Base-by-base conservation (phyloP, 2,113 vertebrate genomes). In the Candoia aspera region DNA sequence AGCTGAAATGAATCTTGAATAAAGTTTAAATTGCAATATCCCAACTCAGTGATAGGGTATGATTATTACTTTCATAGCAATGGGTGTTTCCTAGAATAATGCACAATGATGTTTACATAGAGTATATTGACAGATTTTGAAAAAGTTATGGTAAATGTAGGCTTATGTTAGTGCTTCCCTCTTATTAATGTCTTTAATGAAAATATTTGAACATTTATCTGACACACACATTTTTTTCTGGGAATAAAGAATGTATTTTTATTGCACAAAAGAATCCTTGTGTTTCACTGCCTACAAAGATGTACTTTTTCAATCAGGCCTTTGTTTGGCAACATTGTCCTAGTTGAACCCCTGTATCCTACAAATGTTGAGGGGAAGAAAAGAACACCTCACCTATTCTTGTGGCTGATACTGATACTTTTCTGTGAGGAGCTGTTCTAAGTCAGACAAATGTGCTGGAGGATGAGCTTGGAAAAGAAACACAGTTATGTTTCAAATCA, bases 201-300 rank as follows among this genome's bases (percentile, higher is more conserved):
- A 89, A 57, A 55, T 55, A 21, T 90, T 57, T 79, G 49, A 12
- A 79, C 3, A 37, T 21, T 33, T 83, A 57, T 83, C n/a, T 90
- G 49, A 33, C 29, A 55, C 21, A 13, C 24, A 19, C 64, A 79
- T 24, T 73, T 55, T 64, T 29, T 64, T 29, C 46, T 73, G 19
- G 21, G 11, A 90, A 90, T 90, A 90, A 90, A 90, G 10, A 53
- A 37, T 79, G 17, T 90, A 24, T 55, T 57, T 90, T 57, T 90
- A 83, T 26, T 90, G 53, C 68, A 83, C 10, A 12, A 57, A 83
- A 15, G 29, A 90, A 84, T 49, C 2, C 37, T 24, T 11, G 49
- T 23, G 87, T 90, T 90, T 73, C 88, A 89, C 1, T 84, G 33
- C 58, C 23, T 58, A 23, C 53, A 73, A 73, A 90, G 6, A 55